phyloP scores from a whole-genome alignment of 2,888 invertebrate genomes.

The Lasioglossum calceatum region DNA sequence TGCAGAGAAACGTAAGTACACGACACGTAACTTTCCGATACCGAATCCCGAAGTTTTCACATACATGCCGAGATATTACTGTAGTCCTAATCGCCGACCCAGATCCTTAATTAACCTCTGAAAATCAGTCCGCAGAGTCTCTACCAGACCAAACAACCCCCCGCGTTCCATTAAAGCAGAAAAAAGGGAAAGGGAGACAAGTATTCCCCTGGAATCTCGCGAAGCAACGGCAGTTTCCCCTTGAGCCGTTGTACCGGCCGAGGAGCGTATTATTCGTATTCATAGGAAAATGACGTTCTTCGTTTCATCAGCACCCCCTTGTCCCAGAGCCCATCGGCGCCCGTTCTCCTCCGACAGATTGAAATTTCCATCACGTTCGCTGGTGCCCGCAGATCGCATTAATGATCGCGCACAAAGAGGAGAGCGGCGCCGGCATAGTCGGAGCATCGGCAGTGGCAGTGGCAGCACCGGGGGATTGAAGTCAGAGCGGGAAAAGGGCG shows the following conservation, averaged over 20 bases:
- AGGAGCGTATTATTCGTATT: constrained; percentile 43
- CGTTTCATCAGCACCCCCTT: constrained; percentile 44
- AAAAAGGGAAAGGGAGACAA: not conserved
- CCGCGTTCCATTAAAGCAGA: not conserved
- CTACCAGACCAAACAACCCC: not conserved
- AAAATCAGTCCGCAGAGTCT: not conserved
- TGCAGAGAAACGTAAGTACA: too few species aligned
- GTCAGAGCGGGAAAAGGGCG: constrained; percentile 19
- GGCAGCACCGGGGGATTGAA: not conserved
- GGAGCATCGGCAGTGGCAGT: constrained; percentile 13
- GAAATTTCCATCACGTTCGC: constrained; percentile 69
- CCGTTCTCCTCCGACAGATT: constrained; percentile 30
- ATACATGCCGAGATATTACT: not conserved
- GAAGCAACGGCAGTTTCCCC: constrained; percentile 18
- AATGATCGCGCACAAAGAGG: constrained; percentile 58
- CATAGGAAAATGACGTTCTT: constrained; percentile 58
- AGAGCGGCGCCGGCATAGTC: constrained; percentile 21
- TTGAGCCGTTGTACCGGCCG: not conserved
- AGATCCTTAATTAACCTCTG: not conserved
- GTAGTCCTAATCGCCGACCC: not conserved
- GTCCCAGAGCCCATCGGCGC: constrained; percentile 7
- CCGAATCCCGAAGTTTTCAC: not conserved
- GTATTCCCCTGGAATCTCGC: constrained; percentile 10
- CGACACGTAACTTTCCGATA: too few species aligned
- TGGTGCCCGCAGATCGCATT: constrained; percentile 58